Base-by-base conservation (phyloP, 2,113 vertebrate genomes). In the Saccopteryx bilineata region DNA sequence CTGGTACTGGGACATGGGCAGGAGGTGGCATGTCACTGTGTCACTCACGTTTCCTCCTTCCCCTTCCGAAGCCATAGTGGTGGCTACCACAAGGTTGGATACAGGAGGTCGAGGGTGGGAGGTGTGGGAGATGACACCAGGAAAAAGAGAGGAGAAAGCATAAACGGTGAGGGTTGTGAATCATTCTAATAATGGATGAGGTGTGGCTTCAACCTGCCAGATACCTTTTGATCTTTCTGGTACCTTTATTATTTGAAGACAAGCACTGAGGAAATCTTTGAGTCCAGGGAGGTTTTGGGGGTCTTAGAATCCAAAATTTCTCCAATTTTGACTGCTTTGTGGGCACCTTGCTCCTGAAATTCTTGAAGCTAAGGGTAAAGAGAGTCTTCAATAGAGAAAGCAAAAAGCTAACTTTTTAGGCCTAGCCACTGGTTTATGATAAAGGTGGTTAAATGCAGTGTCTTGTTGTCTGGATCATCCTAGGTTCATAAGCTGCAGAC, bases 21-120 rank as follows among this genome's bases (percentile, higher is more conserved):
- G 0, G 4, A 5, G 28, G 2, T 13, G 7, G 24, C 2, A 0
- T 12, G 33, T 17, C 28, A 9, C 65, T 1, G 4, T 31, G 4
- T 60, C 11, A 24, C 19, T 81, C n/a, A 39, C 60, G 19, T 33
- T 52, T 39, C 13, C 33, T 81, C 50, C 12, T 69, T 23, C 12
- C 52, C 4, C 3, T 54, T 2, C 23, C 21, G 28, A 12, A 52
- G 65, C 24, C 10, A 1, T 1, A 13, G 4, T 8, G 50, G 23
- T 19, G 56, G 72, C 26, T 5, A 0, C 15, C 71, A 21, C 5
- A 65, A 56, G 14, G 21, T 31, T 74, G 5, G 50, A 9, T 12
- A 11, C 0, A 0, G 7, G 24, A 48, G 18, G n/a, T 39, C 9
- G 33, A 6, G 13, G 1, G 52, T 24, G 14, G 15, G 9, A 52